These are phyloP conservation scores for Allophyes oxyacanthae DNA, from an alignment of 2,888 invertebrate species.

Conservation along the genomic window DNA sequence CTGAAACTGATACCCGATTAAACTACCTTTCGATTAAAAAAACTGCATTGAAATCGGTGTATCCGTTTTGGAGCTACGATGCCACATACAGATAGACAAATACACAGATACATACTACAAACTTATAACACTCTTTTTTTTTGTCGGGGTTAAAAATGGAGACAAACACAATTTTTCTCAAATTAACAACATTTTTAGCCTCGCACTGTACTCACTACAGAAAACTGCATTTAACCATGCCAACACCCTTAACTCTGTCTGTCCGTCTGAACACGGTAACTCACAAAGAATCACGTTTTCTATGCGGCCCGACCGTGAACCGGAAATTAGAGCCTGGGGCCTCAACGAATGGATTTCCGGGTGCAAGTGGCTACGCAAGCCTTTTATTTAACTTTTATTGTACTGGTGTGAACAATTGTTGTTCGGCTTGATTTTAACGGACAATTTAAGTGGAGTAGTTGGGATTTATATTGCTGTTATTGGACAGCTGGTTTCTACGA, in stretches of 20 bases:
- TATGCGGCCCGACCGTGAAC: slow-evolving; percentile 61
- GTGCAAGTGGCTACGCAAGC: slow-evolving; percentile 56
- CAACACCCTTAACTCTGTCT: slow-evolving; percentile 19
- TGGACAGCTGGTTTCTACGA: slow-evolving; percentile 22
- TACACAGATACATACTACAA: no score
- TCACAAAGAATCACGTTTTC: slow-evolving; percentile 59
- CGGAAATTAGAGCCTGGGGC: slow-evolving; percentile 76
- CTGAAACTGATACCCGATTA: no score
- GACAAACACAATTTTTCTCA: no score
- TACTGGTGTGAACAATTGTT: slow-evolving; percentile 53
- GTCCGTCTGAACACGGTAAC: slow-evolving; percentile 14
- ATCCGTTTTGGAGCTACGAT: no score
- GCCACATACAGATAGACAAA: no score
- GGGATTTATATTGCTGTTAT: slow-evolving; percentile 49
- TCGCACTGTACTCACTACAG: neutral
- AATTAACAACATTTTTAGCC: slow-evolving; percentile 5
- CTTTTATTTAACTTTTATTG: slow-evolving; percentile 74
- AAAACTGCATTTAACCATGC: slow-evolving; percentile 25
- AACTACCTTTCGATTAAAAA: no score
- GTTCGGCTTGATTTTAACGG: slow-evolving; percentile 55
- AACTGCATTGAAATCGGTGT: no score
- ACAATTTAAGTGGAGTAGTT: slow-evolving; percentile 54
- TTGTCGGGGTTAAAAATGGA: no score
- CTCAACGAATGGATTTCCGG: slow-evolving; percentile 74
- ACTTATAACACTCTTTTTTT: no score